These are phyloP conservation scores for Allophyes oxyacanthae DNA, from an alignment of 2,888 invertebrate genomes.

Conservation along the genomic window DNA sequence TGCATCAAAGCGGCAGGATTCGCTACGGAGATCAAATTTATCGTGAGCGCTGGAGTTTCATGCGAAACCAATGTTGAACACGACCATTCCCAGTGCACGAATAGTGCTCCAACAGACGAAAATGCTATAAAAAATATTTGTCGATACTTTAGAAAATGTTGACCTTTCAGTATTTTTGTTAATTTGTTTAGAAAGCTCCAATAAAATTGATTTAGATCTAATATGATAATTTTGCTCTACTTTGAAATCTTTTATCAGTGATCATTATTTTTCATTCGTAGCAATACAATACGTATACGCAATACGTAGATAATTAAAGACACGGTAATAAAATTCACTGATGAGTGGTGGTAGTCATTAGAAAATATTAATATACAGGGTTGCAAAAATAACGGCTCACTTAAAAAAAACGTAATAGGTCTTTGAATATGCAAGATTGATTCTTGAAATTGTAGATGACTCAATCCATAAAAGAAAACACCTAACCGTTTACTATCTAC, in stretches of 20 bases:
- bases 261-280: neutral
- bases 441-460: too few species aligned
- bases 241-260: neutral
- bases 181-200: neutral
- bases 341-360: too few species aligned
- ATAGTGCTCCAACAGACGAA: constrained; percentile 43
- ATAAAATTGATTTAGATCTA: neutral
- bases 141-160: constrained; percentile 41
- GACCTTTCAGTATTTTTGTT: constrained; percentile 33
- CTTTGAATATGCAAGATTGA: too few species aligned
- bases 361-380: too few species aligned
- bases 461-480: too few species aligned
- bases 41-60: constrained; percentile 57
- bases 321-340: too few species aligned
- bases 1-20: constrained; percentile 64
- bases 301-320: too few species aligned
- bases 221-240: neutral
- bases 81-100: constrained; percentile 60
- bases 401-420: too few species aligned
- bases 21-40: constrained; percentile 69
- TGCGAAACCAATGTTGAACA: constrained; percentile 68
- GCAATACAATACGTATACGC: too few species aligned
- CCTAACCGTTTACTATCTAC: too few species aligned
- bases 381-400: too few species aligned
- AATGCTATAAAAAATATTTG: constrained; percentile 48